phyloP scores from a whole-genome alignment of 2,888 invertebrate species.

The Nymphalis polychloros region DNA sequence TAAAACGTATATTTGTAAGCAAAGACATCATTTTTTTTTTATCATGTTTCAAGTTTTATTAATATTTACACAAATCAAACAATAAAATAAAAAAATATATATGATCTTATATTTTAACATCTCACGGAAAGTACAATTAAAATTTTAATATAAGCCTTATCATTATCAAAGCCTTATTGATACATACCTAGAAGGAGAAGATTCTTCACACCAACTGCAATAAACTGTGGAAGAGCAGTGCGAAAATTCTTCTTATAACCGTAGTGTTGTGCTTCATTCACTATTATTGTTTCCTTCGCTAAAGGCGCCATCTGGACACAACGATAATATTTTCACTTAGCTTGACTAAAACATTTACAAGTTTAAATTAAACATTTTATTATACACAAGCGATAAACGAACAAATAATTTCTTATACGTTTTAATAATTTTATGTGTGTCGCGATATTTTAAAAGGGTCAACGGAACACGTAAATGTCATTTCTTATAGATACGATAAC shows the following conservation, averaged over 20 bases:
- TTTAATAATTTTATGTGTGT: not conserved
- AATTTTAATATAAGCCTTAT: not conserved
- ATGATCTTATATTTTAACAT: too few species aligned
- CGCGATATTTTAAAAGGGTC: not conserved
- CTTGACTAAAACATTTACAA: not conserved
- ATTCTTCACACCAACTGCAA: conserved; percentile 92
- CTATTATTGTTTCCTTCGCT: conserved; percentile 22
- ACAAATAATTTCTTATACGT: not conserved
- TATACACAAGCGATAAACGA: not conserved
- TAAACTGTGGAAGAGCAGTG: conserved; percentile 86
- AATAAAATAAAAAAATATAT: too few species aligned
- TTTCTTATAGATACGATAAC: not conserved
- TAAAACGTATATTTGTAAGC: too few species aligned
- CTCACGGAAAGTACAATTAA: too few species aligned
- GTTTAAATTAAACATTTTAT: too few species aligned
- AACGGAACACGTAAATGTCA: not conserved
- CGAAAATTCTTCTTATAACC: conserved; percentile 72
- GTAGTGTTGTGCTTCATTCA: conserved; percentile 44
- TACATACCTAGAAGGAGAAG: conserved; percentile 84
- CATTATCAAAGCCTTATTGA: not conserved
- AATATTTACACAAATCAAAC: too few species aligned
- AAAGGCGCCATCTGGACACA: conserved; percentile 30
- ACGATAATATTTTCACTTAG: not conserved
- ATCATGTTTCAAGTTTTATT: too few species aligned
- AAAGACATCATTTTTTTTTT: too few species aligned